Conservation (phyloP, 2,888 invertebrate species). For the Drosophila trichaetosa region DNA sequence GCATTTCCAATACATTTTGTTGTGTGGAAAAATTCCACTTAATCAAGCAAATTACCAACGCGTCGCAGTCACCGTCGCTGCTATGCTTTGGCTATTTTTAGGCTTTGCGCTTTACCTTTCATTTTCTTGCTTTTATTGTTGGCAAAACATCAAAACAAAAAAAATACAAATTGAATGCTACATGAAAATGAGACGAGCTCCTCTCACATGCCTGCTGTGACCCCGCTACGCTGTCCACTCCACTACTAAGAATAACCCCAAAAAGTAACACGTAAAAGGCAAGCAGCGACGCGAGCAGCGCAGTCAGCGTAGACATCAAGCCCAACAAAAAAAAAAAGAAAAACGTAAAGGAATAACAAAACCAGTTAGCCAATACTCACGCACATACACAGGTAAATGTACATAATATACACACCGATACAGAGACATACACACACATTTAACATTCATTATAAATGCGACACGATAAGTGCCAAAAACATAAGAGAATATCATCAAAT, state of each 20-base stretch:
- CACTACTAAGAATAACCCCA: constrained; percentile 74
- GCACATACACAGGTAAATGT: constrained; percentile 18
- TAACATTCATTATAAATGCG: constrained; percentile 40
- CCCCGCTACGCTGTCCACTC: constrained; percentile 13
- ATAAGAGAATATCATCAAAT: constrained; percentile 51
- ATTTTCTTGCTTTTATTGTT: constrained; percentile 58
- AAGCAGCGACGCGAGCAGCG: constrained; percentile 55
- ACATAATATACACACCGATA: constrained; percentile 9
- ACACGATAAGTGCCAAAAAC: constrained; percentile 53
- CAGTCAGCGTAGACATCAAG: constrained; percentile 30
- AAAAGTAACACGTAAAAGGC: constrained; percentile 71
- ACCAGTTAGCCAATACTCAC: constrained; percentile 69
- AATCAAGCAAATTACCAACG: constrained; percentile 76
- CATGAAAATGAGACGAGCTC: constrained; percentile 68
- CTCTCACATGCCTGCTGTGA: constrained; percentile 20
- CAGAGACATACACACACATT: constrained; percentile 19
- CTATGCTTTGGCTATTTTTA: constrained; percentile 69
- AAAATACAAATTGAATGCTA: constrained; percentile 59
- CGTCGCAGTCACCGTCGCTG: constrained; percentile 49
- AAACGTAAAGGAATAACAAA: constrained; percentile 60
- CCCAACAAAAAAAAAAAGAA: constrained; percentile 50
- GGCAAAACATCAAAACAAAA: constrained; percentile 64
- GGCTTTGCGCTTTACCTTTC: constrained; percentile 68
- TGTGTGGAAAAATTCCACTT: constrained; percentile 71
- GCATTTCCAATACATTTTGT: constrained; percentile 46